Conservation (phyloP, 2,113 vertebrate species). For the Gnathonemus echidnorhynchus region DNA sequence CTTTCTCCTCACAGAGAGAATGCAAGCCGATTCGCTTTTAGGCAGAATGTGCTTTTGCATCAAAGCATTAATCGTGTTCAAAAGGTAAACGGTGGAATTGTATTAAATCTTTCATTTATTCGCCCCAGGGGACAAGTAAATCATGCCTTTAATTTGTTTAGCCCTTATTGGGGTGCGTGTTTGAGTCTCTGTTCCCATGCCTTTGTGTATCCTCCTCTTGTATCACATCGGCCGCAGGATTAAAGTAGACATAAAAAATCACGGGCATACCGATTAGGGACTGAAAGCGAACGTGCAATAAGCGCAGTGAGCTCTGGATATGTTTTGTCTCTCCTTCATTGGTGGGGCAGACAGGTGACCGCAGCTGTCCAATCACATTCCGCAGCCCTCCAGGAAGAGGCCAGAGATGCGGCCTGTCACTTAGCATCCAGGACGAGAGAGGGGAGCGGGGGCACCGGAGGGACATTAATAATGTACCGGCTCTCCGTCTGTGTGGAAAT, state of each 20-base stretch:
- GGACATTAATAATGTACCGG: not conserved
- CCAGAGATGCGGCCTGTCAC: not conserved
- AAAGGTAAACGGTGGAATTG: constrained; percentile 10
- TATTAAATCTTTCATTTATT: constrained; percentile 17
- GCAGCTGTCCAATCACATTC: not conserved
- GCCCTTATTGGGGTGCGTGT: not conserved
- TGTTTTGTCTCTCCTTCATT: not conserved
- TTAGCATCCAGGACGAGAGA: not conserved
- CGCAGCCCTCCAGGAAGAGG: not conserved
- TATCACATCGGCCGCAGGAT: not conserved
- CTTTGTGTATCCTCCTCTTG: not conserved
- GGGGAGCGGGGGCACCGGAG: not conserved
- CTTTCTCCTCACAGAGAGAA: not conserved
- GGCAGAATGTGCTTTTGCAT: not conserved
- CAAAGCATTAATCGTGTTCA: constrained; percentile 16
- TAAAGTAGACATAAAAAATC: not conserved
- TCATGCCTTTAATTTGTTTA: constrained; percentile 15
- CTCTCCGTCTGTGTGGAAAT: not conserved
- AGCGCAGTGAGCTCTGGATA: not conserved
- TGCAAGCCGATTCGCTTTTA: not conserved
- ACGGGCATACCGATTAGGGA: not conserved
- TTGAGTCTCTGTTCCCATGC: not conserved
- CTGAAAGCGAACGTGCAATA: not conserved
- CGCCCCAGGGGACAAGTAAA: constrained; percentile 6
- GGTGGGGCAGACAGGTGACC: not conserved